These are phyloP conservation scores for Xanthia icteritia DNA, from an alignment of 2,888 invertebrate genomes.

Conservation along the genomic window DNA sequence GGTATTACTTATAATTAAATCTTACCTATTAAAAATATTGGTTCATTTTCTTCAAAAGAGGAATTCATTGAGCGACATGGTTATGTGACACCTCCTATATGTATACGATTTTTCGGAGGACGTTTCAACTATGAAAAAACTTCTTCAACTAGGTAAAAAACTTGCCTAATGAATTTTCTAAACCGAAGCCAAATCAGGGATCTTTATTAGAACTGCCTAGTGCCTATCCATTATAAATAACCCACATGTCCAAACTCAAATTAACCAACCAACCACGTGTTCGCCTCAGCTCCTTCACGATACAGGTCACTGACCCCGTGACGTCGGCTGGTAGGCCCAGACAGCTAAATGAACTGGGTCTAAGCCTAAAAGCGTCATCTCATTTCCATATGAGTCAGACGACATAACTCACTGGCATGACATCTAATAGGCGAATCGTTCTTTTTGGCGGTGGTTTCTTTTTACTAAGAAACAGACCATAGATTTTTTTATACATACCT, in stretches of 20 bases:
- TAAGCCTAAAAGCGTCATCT: slow-evolving; percentile 35
- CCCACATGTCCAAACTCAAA: not conserved
- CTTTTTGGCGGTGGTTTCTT: slow-evolving; percentile 1
- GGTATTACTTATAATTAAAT: too few relatives aligned
- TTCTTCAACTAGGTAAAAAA: too few relatives aligned
- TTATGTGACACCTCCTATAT: too few relatives aligned
- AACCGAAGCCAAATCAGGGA: too few relatives aligned
- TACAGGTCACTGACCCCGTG: slow-evolving; percentile 32
- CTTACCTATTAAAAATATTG: too few relatives aligned
- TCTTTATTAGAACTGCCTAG: not conserved
- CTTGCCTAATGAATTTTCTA: too few relatives aligned
- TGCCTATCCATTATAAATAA: not conserved
- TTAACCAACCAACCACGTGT: slow-evolving; percentile 12
- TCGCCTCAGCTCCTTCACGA: not conserved
- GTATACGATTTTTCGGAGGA: too few relatives aligned
- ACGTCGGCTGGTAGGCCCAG: slow-evolving; percentile 26
- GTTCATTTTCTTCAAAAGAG: too few relatives aligned
- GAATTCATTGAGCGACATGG: too few relatives aligned
- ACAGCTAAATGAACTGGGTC: slow-evolving; percentile 43
- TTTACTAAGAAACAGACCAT: not conserved
- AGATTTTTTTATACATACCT: not conserved
- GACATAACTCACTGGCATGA: slow-evolving; percentile 23
- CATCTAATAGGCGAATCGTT: slow-evolving; percentile 30
- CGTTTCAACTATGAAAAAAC: too few relatives aligned
- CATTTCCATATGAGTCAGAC: slow-evolving; percentile 46